Conservation (phyloP, 2,888 invertebrate genomes). For the Limnephilus auricula region DNA sequence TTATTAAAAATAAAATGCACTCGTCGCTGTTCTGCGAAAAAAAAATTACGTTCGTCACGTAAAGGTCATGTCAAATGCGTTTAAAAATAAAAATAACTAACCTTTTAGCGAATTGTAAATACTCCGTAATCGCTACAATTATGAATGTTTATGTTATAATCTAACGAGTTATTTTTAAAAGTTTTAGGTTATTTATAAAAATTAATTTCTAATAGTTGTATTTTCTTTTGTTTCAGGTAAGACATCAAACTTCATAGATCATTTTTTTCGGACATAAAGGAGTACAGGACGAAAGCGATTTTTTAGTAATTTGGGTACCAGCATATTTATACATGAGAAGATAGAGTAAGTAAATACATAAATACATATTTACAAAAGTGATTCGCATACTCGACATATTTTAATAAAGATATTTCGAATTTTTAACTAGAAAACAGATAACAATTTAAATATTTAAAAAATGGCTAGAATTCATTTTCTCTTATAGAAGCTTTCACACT, state of each 20-base stretch:
- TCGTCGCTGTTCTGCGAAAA: neutral
- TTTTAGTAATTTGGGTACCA: neutral
- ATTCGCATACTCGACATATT: too few relatives aligned
- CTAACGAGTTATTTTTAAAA: neutral
- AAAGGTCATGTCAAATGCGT: conserved; percentile 14
- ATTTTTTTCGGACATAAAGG: neutral
- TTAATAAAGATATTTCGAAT: too few relatives aligned
- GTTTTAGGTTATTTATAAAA: neutral
- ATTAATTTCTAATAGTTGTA: neutral
- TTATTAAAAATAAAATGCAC: conserved; percentile 10
- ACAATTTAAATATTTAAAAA: too few relatives aligned
- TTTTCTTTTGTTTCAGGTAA: conserved; percentile 40
- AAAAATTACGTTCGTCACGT: neutral
- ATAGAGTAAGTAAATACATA: neutral
- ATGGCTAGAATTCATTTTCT: too few relatives aligned
- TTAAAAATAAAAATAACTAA: neutral
- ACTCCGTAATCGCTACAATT: neutral
- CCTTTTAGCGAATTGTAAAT: neutral
- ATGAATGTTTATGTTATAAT: neutral
- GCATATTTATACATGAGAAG: neutral
- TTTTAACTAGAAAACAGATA: too few relatives aligned
- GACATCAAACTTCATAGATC: neutral
- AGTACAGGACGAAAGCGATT: neutral
- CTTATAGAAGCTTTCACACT: too few relatives aligned
- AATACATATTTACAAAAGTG: too few relatives aligned